A percentile compares a stretch with the other conserved stretches of the same genome.
Conservation (phyloP, 2,888 invertebrate genomes). For the Synergus itoensis region DNA sequence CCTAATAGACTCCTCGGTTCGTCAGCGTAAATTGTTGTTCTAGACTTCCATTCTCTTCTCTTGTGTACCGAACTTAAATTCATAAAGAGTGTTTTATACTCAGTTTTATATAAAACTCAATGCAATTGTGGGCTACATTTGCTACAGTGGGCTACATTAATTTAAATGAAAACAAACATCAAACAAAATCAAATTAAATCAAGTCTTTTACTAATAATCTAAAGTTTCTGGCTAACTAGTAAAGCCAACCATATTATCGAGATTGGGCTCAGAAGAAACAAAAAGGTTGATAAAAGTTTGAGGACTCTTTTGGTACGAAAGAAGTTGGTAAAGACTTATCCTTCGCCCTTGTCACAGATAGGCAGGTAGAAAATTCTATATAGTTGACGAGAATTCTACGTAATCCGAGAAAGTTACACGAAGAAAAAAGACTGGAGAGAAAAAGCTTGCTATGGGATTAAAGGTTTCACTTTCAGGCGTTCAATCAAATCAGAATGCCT, state of each 20-base stretch:
- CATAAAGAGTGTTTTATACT: neutral
- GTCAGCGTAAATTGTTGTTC: constrained; percentile 25
- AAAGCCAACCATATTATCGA: neutral
- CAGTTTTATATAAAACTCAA: too few relatives aligned
- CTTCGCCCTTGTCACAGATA: neutral
- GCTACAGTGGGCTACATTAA: too few relatives aligned
- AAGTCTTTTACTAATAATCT: neutral
- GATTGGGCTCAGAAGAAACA: neutral
- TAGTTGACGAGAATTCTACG: neutral
- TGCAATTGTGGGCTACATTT: too few relatives aligned
- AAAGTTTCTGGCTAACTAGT: neutral
- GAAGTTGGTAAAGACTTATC: neutral
- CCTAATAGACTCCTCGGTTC: constrained; percentile 13
- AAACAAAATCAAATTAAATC: neutral
- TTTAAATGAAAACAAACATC: too few relatives aligned
- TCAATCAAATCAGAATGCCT: constrained; percentile 1
- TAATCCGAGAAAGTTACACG: constrained; percentile 4
- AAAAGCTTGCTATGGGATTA: constrained; percentile 4
- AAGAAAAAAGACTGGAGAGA: neutral
- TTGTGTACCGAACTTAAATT: neutral
- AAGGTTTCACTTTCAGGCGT: constrained; percentile 7
- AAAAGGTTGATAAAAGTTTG: neutral
- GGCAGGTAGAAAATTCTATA: neutral
- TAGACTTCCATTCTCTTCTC: neutral
- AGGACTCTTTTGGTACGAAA: neutral